These are phyloP conservation scores for Myocastor coypus DNA, from an alignment of 2,113 vertebrate species.

Conservation along the genomic window DNA sequence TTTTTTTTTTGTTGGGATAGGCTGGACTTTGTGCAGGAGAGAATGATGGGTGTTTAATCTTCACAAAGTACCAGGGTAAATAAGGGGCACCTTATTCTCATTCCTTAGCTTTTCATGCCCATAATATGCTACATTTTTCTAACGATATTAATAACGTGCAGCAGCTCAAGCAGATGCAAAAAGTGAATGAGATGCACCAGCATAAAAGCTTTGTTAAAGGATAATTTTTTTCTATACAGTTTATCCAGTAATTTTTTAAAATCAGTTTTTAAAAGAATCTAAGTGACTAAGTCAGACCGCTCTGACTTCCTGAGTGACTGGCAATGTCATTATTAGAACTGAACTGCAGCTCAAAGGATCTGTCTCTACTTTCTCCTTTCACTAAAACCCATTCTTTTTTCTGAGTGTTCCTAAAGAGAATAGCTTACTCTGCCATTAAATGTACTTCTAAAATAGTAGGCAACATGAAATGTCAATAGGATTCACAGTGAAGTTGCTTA, in stretches of 20 bases:
- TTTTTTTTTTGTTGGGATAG: neutral
- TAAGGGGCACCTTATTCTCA: neutral
- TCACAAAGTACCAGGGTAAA: neutral
- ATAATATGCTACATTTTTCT: neutral
- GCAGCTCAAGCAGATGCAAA: neutral
- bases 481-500: accelerated
- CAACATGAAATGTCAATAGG: accelerated
- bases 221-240: conserved; percentile 28
- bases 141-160: neutral
- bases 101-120: conserved; percentile 21
- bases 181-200: neutral
- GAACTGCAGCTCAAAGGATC: neutral
- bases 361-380: neutral
- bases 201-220: conserved; percentile 41
- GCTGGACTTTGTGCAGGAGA: neutral
- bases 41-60: neutral
- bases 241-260: conserved; percentile 41
- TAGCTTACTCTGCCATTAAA: neutral
- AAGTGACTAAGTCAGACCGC: conserved; percentile 56
- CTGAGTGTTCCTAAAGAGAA: neutral
- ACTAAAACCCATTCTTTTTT: neutral
- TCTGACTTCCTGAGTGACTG: conserved; percentile 10
- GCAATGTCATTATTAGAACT: neutral
- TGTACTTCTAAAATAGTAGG: neutral
- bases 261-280: conserved; percentile 43